A percentile compares a stretch with the other conserved stretches of the same genome.
phyloP scores from a whole-genome alignment of 35 echinoderm and acorn worm genomes.

The Ophiothrix spiculata region DNA sequence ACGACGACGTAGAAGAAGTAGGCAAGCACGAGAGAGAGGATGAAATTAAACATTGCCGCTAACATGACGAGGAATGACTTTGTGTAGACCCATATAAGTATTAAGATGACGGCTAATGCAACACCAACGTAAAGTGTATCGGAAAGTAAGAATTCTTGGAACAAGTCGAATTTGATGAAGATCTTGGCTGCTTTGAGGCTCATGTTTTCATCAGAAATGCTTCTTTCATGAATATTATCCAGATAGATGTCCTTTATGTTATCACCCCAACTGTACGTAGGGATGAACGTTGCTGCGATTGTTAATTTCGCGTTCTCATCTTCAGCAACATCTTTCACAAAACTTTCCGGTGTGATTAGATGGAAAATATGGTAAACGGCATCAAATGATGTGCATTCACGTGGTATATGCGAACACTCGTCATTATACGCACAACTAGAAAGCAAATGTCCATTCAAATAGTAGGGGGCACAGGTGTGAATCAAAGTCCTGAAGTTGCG shows the following conservation, averaged over 20 bases:
- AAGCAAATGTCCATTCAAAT: slow-evolving; percentile 15
- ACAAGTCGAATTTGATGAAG: slow-evolving; percentile 64
- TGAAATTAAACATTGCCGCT: slow-evolving; percentile 57
- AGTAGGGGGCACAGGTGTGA: slow-evolving; percentile 26
- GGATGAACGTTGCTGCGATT: slow-evolving; percentile 31
- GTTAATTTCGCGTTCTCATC: not conserved
- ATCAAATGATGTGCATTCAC: slow-evolving; percentile 37
- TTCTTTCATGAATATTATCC: slow-evolving; percentile 42
- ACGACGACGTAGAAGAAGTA: slow-evolving; percentile 73
- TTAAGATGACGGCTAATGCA: slow-evolving; percentile 21
- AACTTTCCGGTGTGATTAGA: slow-evolving; percentile 29
- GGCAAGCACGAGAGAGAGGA: slow-evolving; percentile 57
- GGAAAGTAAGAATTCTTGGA: slow-evolving; percentile 22
- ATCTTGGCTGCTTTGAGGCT: slow-evolving; percentile 33
- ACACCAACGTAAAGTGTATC: slow-evolving; percentile 66
- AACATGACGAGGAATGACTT: slow-evolving; percentile 63
- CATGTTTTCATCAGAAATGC: slow-evolving; percentile 36
- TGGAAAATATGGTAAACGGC: slow-evolving; percentile 61
- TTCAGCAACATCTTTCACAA: slow-evolving; percentile 5
- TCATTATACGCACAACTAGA: not conserved
- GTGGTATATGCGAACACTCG: slow-evolving; percentile 10
- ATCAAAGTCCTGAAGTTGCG: slow-evolving; percentile 12
- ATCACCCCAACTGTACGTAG: not conserved
- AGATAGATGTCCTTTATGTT: slow-evolving; percentile 35
- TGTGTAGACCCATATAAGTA: slow-evolving; percentile 88